Percentiles rank a stretch among this genome's conserved stretches.
Evolutionary conservation across 2,113 vertebrate genomes (phyloP).

Genomic region (Pollachius pollachius): DNA sequence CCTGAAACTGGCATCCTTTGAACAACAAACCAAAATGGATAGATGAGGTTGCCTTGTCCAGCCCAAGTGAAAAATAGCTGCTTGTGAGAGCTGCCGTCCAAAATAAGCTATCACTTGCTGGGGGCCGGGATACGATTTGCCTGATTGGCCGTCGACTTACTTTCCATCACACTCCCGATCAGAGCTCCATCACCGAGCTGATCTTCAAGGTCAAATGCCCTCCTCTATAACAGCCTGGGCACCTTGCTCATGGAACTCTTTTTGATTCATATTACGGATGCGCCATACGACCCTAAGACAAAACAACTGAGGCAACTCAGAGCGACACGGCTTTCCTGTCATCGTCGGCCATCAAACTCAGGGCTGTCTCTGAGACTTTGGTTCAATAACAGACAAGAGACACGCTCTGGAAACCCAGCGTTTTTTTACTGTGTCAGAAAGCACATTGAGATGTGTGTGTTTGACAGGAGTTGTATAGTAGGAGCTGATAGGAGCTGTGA

Average conservation of each 20-base stretch:
- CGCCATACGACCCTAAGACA: slow-evolving; percentile 30
- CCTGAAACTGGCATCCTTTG: slow-evolving; percentile 39
- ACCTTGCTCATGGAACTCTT: slow-evolving; percentile 40
- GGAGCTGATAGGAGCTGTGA: too few species aligned
- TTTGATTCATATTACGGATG: slow-evolving; percentile 33
- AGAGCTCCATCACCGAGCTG: slow-evolving; percentile 1
- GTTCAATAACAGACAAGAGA: slow-evolving; percentile 35
- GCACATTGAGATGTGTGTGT: too few species aligned
- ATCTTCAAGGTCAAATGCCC: slow-evolving; percentile 48
- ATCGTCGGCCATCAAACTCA: slow-evolving; percentile 57
- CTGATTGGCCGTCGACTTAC: slow-evolving; percentile 12
- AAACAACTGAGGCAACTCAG: slow-evolving; percentile 33
- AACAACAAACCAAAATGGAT: slow-evolving; percentile 37
- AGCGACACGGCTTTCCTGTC: slow-evolving; percentile 49
- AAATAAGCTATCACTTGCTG: slow-evolving; percentile 35
- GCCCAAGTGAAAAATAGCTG: slow-evolving; percentile 48
- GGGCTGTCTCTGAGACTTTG: slow-evolving; percentile 46
- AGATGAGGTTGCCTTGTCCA: slow-evolving; percentile 50
- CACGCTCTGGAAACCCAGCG: too few species aligned
- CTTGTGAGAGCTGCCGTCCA: slow-evolving; percentile 16
- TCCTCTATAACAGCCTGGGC: slow-evolving; percentile 20
- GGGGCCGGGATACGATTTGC: slow-evolving; percentile 10
- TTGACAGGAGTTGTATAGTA: too few species aligned
- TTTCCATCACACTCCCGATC: not conserved
- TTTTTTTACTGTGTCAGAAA: too few species aligned